Base-by-base conservation (phyloP, 2,888 invertebrate species). In the Cephus sareptanus region DNA sequence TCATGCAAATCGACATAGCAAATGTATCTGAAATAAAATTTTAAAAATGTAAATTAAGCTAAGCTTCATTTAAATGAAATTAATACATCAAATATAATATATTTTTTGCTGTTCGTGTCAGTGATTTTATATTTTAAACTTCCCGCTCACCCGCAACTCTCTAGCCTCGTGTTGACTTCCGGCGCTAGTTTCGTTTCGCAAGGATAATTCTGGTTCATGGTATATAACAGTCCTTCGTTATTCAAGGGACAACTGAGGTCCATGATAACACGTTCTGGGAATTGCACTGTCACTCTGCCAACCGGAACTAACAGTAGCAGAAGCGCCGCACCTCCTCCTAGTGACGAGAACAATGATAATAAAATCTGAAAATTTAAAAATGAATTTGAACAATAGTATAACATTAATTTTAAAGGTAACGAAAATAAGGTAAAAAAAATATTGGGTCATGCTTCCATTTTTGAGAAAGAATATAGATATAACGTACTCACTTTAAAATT, bases 271-370 rank as follows among this genome's bases (percentile, higher is more conserved):
- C 92, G 91, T 4, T 94, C 92, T 11, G 96, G 95, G 86, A 94
- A 95, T 15, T 93, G 93, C 73, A 95, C 92, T 0, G 94, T 95
- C 83, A 95, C 93, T 82, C 96, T 92, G 33, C 95, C 96, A 11
- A 95, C 94, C 0, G 96, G 96, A 69, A 96, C 95, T 13, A 94
- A 92, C 37, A 96, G 92, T 77, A 96, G 92, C 33, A 96, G 92
- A 75, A 96, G 91, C 0, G 95, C 94, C 9, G 95, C 94, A 9
- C 92, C 93, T 11, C 96, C 96, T 33, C 95, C 95, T 79, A 95
- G 88, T 31, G 93, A 93, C 69, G 96, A 96, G 81, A 95, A 95
- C 56, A 95, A 86, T 23, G 95, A 94, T 83, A 96, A 90, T 81
- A 96, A 90, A 75, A 95, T 91, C 96, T 96, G 91, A 70, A 90